Evolutionary conservation across 2,113 vertebrate species (phyloP).

Genomic region (Psittacula cyanocephala): DNA sequence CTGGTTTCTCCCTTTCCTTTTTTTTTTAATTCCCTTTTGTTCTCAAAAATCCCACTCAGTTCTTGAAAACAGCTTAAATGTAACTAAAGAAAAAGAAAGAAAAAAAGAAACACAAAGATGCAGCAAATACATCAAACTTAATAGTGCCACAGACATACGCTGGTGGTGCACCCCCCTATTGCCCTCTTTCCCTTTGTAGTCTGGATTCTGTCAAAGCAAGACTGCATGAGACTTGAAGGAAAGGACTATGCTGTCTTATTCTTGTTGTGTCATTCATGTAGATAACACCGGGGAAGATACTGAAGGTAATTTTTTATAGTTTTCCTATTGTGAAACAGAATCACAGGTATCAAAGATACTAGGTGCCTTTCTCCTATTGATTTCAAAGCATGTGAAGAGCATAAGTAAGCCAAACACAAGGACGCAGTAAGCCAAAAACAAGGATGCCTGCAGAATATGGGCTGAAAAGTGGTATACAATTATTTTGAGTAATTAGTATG

Average conservation of each 20-base stretch:
- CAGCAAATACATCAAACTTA: slow-evolving; percentile 11
- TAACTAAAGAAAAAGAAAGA: not conserved
- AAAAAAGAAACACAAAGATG: not conserved
- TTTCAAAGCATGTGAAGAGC: not conserved
- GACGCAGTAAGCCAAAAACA: not conserved
- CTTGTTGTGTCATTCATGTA: not conserved
- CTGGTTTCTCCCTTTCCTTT: not conserved
- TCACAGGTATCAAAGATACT: not conserved
- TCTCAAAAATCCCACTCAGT: not conserved
- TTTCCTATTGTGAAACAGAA: not conserved
- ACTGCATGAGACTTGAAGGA: not conserved
- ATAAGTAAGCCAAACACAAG: not conserved
- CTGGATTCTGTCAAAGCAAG: not conserved
- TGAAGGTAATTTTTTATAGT: not conserved
- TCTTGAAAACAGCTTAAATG: slow-evolving; percentile 8
- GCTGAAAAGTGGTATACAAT: not conserved
- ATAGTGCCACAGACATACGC: not conserved
- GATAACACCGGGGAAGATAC: not conserved
- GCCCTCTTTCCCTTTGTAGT: slow-evolving; percentile 26
- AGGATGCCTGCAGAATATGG: not conserved
- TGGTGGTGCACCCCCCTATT: not conserved
- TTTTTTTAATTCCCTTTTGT: not conserved
- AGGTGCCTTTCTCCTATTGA: not conserved
- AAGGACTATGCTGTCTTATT: not conserved
- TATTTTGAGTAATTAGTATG: not conserved